Base-by-base conservation (phyloP, 2,797 vertebrate species). In the Takifugu rubripes region DNA sequence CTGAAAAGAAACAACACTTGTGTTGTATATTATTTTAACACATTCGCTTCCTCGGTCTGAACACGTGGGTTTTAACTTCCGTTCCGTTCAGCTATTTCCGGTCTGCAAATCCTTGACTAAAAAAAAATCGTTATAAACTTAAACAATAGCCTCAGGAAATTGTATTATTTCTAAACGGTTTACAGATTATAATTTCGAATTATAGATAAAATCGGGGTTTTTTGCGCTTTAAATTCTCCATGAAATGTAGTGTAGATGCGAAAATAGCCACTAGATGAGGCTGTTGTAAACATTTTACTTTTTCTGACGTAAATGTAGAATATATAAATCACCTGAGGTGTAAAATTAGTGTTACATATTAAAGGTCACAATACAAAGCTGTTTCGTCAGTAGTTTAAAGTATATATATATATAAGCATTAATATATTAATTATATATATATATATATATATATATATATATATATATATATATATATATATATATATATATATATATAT, bases 91-190 rank as follows among this genome's bases (percentile, higher is more conserved):
- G 55, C 27, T 1, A 40, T 68, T 88, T 84, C 72, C 1, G 9
- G 7, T 0, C 44, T 61, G 87, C 86, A 85, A 85, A 89, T 91
- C 90, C 89, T 80, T 44, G 6, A 50, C 14, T 21, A 2, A 5
- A 21, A 12, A 9, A 9, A 21, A 62, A 64, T 50, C 9, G 2
- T n/a, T 12, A 3, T 3, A 16, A 10, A 14, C 14, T 40, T 40
- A 12, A 12, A 40, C 12, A 40, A 40, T 40, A 40, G 12, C 0
- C 0, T 40, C 36, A 40, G 4, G 27, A 4, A 29, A 4, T 3
- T 29, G 27, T 29, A 29, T 7, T 29, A 5, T 29, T 29, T 29
- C 27, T 29, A 29, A 29, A 29, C 27, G 4, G 27, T 29, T 29
- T 21, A 21, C 21, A 21, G 21, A 21, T 21, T 14, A 40, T 40